Percentiles rank a stretch among this genome's conserved stretches.
phyloP scores from a whole-genome alignment of 2,888 invertebrate genomes.

The Odontocolon sp. region DNA sequence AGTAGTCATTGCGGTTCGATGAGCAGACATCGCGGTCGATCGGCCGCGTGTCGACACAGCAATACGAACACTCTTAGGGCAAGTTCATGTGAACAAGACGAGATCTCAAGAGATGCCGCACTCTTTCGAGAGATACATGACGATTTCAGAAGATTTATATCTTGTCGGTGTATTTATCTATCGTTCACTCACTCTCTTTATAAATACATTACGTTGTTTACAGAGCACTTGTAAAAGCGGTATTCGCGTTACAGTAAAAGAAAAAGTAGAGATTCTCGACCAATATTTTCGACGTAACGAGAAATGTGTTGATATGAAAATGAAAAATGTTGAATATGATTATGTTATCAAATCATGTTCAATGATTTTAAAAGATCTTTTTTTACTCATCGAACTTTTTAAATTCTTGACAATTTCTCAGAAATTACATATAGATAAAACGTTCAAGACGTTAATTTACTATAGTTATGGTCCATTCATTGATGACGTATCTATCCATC shows the following conservation, averaged over 20 bases:
- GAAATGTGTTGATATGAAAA: too few relatives aligned
- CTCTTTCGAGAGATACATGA: conserved; percentile 20
- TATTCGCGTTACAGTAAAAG: too few relatives aligned
- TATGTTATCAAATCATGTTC: too few relatives aligned
- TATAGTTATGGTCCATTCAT: too few relatives aligned
- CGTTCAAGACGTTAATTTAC: too few relatives aligned
- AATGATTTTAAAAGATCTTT: too few relatives aligned
- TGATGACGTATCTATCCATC: conserved; percentile 7
- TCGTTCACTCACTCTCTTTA: conserved; percentile 71
- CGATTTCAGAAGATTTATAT: conserved; percentile 5
- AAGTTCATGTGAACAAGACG: conserved; percentile 15
- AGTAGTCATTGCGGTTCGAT: not conserved
- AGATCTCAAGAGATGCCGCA: conserved; percentile 4
- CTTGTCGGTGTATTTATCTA: conserved; percentile 16
- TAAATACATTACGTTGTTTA: conserved; percentile 80
- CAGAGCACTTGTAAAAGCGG: conserved; percentile 74
- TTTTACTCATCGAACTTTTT: too few relatives aligned
- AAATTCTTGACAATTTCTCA: too few relatives aligned
- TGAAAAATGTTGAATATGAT: too few relatives aligned
- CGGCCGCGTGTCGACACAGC: not conserved
- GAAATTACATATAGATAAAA: too few relatives aligned
- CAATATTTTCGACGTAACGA: too few relatives aligned
- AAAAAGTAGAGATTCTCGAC: too few relatives aligned
- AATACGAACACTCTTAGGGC: not conserved
- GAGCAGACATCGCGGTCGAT: not conserved